These are phyloP conservation scores for Cheirogaleus medius DNA, from an alignment of 2,113 vertebrate genomes.

Conservation along the genomic window DNA sequence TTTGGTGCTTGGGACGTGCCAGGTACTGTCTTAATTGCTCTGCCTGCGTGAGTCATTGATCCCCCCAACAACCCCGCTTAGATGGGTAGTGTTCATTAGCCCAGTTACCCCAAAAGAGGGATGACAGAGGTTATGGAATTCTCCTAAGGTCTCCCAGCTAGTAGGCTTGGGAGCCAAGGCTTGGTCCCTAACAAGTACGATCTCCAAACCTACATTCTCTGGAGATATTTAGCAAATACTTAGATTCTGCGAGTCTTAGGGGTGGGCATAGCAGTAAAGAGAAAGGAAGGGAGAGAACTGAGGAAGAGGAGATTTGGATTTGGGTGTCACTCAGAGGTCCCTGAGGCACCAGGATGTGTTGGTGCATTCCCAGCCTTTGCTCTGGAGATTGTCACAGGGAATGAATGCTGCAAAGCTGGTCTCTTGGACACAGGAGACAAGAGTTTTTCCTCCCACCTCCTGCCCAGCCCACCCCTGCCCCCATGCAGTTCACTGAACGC, in stretches of 20 bases:
- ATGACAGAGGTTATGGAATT: background rate
- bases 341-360: background rate
- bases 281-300: background rate
- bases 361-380: background rate
- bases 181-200: background rate
- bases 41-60: background rate
- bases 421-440: background rate
- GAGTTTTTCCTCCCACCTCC: background rate
- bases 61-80: background rate
- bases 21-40: fast-evolving
- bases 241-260: background rate
- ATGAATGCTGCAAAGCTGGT: background rate
- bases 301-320: background rate
- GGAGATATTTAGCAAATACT: background rate
- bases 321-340: background rate
- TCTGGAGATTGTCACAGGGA: background rate
- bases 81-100: background rate
- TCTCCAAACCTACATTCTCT: background rate
- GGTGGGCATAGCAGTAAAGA: background rate
- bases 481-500: fast-evolving
- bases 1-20: background rate
- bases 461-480: background rate
- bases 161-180: background rate
- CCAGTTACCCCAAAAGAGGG: background rate
- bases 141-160: background rate